Conservation (phyloP, 2,797 vertebrate genomes). For the Moxostoma hubbsi region DNA sequence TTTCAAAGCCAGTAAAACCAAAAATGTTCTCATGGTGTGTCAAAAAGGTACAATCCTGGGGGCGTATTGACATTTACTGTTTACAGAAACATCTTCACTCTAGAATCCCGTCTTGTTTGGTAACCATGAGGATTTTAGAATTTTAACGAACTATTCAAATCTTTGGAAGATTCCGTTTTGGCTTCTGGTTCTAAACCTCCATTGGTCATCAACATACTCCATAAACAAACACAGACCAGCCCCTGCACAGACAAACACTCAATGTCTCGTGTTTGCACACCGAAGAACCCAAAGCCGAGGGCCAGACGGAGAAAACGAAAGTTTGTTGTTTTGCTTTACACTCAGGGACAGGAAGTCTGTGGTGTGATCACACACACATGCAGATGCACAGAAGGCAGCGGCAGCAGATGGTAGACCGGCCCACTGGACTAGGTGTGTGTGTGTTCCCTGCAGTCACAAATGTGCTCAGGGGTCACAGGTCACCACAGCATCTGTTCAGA, state of each 20-base stretch:
- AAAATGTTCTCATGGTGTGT: too few relatives aligned
- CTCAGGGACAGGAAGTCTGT: constrained; percentile 44
- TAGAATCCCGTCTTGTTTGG: too few relatives aligned
- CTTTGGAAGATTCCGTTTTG: not conserved
- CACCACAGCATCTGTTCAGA: constrained; percentile 89
- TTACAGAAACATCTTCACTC: too few relatives aligned
- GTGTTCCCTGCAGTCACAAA: constrained; percentile 81
- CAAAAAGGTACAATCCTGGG: too few relatives aligned
- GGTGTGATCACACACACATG: constrained; percentile 45
- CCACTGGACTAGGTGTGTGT: constrained; percentile 67
- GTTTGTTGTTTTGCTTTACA: constrained; percentile 53
- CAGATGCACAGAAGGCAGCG: constrained; percentile 32
- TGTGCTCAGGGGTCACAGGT: constrained; percentile 88
- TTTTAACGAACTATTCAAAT: too few relatives aligned
- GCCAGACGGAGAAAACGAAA: constrained; percentile 46
- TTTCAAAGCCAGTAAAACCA: too few relatives aligned
- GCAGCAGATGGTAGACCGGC: constrained; percentile 60
- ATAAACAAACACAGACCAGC: not conserved
- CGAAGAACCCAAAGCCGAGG: not conserved
- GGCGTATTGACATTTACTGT: too few relatives aligned
- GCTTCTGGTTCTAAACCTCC: not conserved
- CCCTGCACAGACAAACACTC: not conserved
- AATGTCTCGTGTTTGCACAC: not conserved
- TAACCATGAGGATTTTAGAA: too few relatives aligned
- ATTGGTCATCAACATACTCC: not conserved